Evolutionary conservation across 2,113 vertebrate genomes (phyloP), one percentile per base, ranked within the genome.

Genomic region (Ammodytes marinus): DNA sequence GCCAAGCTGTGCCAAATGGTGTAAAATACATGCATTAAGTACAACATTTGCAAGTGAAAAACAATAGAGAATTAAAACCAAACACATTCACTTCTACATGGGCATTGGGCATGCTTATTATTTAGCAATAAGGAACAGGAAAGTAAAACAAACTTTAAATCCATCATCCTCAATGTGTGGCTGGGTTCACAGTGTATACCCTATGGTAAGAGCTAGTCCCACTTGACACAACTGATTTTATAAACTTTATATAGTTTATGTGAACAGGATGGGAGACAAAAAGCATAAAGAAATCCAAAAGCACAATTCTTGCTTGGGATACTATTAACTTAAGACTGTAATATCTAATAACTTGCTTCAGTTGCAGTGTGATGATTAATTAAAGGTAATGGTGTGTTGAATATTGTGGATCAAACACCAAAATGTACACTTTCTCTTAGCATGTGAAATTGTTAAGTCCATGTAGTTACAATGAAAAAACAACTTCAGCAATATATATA

Each of bases 351-450:
- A 4, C 4, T 19, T 8, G 0, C 42, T 14, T 7, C 50, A 40
- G 11, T 8, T 58, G 1, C 27, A 73, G 55, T 15, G 8, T 52
- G 14, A 49, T 5, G 8, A 46, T 19, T 5, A 61, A 60, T 63
- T 49, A 2, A 70, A 75, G 55, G 50, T 68, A 15, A 52, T 47
- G 37, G 49, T 50, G 40, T 19, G 58, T 4, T 63, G 42, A 42
- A 42, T 45, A 15, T 7, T 64, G 35, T 69, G 35, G 2, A 13
- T 50, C n/a, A 7, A 82, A 79, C 46, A 63, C 50, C 55, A 61
- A 73, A 69, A 4, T 7, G 42, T 39, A 6, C n/a, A 80, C 59
- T 52, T 57, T 69, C 39, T 74, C 45, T 6, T 19, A 15, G 3
- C 19, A 68, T 50, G 6, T 40, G 35, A 50, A 4, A 39, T 17